phyloP scores from a whole-genome alignment of 1,140 invertebrate species.

The Chymomyza costata region DNA sequence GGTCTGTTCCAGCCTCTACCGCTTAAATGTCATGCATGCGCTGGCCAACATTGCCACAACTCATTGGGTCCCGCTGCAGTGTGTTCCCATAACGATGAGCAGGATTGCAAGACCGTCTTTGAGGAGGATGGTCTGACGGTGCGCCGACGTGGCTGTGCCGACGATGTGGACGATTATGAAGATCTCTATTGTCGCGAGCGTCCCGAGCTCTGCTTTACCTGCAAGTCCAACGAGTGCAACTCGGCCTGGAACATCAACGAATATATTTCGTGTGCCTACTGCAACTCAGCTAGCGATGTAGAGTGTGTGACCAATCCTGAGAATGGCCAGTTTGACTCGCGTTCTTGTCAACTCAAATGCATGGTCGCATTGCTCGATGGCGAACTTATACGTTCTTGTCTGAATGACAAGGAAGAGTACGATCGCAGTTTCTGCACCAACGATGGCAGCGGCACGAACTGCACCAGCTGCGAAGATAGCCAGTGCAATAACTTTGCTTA shows the following conservation, averaged over 20 bases:
- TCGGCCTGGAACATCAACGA: constrained; percentile 47
- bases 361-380: constrained; percentile 44
- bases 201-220: constrained; percentile 45
- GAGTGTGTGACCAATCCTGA: constrained; percentile 42
- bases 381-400: constrained; percentile 47
- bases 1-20: constrained; percentile 55
- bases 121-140: constrained; percentile 43
- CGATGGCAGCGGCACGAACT: constrained; percentile 37
- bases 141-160: constrained; percentile 51
- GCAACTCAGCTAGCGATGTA: constrained; percentile 34
- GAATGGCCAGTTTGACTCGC: constrained; percentile 1
- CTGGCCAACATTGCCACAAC: constrained; percentile 48
- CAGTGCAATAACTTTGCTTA: constrained; percentile 56
- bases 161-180: constrained; percentile 64
- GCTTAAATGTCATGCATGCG: constrained; percentile 51
- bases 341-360: constrained; percentile 54
- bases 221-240: constrained; percentile 70
- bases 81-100: constrained; percentile 37
- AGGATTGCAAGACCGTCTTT: constrained; percentile 68
- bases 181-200: constrained; percentile 52
- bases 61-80: constrained; percentile 44
- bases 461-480: constrained; percentile 34
- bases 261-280: constrained; percentile 50
- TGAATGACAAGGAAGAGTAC: constrained; percentile 59
- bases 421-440: constrained; percentile 39